A percentile compares a stretch with the other conserved stretches of the same genome.
These are phyloP conservation scores for Pheosia gnoma DNA, from an alignment of 2,888 invertebrate species.

Conservation along the genomic window DNA sequence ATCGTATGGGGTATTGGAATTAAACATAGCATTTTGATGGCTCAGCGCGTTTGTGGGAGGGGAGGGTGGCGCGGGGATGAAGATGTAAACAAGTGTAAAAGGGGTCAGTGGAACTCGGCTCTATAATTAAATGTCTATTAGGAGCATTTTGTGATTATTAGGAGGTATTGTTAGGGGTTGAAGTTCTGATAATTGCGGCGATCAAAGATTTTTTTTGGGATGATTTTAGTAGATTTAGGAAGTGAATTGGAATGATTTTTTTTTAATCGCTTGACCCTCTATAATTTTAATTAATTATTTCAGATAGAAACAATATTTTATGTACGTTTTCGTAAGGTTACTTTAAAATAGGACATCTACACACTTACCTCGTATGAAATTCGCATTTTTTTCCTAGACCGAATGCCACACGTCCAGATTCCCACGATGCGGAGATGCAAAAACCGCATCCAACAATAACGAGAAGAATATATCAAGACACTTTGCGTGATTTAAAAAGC, in stretches of 20 bases:
- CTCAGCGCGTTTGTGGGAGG: conserved; percentile 65
- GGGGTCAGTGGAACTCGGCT: conserved; percentile 79
- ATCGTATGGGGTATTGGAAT: conserved; percentile 81
- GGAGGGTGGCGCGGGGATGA: conserved; percentile 70
- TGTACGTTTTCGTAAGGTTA: conserved; percentile 7
- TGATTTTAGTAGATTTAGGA: conserved; percentile 51
- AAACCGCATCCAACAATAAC: conserved; percentile 51
- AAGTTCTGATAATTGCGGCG: conserved; percentile 65
- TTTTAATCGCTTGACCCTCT: conserved; percentile 25
- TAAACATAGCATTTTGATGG: conserved; percentile 83
- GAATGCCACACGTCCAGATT: conserved; percentile 43
- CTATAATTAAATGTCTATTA: conserved; percentile 83
- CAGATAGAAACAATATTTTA: background rate
- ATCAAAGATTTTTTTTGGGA: conserved; percentile 55
- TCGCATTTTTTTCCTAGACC: conserved; percentile 42
- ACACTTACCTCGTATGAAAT: conserved; percentile 34
- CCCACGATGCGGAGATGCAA: conserved; percentile 67
- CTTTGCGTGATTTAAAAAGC: conserved; percentile 67
- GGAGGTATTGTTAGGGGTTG: conserved; percentile 68
- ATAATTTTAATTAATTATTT: background rate
- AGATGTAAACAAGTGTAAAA: conserved; percentile 84
- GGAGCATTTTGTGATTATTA: conserved; percentile 76
- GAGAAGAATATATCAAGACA: conserved; percentile 52
- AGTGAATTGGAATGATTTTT: conserved; percentile 45
- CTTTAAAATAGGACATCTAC: conserved; percentile 18